Base-by-base conservation (phyloP, 2,113 vertebrate species). In the Tichodroma muraria region DNA sequence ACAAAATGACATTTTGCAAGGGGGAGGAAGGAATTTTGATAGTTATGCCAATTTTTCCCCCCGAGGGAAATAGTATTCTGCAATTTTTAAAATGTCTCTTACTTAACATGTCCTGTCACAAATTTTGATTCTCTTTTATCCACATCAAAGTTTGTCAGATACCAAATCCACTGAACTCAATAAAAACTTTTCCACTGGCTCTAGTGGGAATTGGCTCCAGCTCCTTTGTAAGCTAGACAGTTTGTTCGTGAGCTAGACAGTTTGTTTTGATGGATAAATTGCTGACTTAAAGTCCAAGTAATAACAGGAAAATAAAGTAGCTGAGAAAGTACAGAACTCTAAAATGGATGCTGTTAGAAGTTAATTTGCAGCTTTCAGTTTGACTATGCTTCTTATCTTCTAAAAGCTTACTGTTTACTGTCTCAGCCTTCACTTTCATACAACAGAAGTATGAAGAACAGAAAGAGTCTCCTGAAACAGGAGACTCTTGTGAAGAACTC, bases 211-310 rank as follows among this genome's bases (percentile, higher is more conserved):
- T 91, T 93, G 85, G 88, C 92, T 88, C 27, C 28, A 66, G 79
- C 31, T 86, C 54, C 71, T 91, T 49, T 89, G 71, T 45, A 53
- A 94, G 84, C 93, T 88, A 94, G 91, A 93, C 94, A 94, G 88
- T 92, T 95, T 94, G 85, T 83, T 93, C 79, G 2, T 88, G 91
- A 93, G 59, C 85, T 88, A 95, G 88, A 93, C 89, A 73, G 85
- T 81, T 80, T 97, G 83, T 95, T 93, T 94, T 76, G 83, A 95
- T 89, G 78, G 81, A 49, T 91, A 96, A 95, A 95, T 53, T 73
- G 79, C 90, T 92, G 70, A 86, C 52, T 91, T 94, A n/a, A 92
- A 85, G 76, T 47, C 85, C 72, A 93, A 83, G 80, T 80, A 85
- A 53, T 63, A 94, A 86, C 45, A 91, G 44, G 45, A 87, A 88